Percentiles rank a stretch among this genome's conserved stretches.
Conservation (phyloP, 35 echinoderm and acorn worm species). For the Patiria miniata region DNA sequence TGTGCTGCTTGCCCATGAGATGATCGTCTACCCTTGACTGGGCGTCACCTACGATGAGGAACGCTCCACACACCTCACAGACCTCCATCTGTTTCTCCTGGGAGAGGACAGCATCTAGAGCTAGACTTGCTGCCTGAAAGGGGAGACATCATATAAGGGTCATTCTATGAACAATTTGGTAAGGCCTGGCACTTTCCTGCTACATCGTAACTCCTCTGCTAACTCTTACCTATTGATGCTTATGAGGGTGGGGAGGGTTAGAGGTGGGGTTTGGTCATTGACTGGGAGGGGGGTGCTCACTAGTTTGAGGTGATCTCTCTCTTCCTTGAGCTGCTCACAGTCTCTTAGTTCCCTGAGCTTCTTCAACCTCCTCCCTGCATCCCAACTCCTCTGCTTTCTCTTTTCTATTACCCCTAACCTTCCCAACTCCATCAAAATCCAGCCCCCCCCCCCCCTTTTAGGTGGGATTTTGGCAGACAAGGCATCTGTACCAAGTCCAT, state of each 20-base stretch:
- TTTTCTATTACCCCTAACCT: too few relatives aligned
- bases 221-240: background rate
- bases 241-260: background rate
- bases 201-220: background rate
- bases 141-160: too few relatives aligned
- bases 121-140: constrained; percentile 56
- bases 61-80: constrained; percentile 94
- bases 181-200: background rate
- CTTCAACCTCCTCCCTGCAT: constrained; percentile 30
- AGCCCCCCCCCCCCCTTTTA: too few relatives aligned
- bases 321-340: constrained; percentile 78
- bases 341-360: constrained; percentile 89
- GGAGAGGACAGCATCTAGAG: constrained; percentile 80
- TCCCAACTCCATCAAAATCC: too few relatives aligned
- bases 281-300: constrained; percentile 34
- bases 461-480: background rate
- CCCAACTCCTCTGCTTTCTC: background rate
- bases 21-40: constrained; percentile 95
- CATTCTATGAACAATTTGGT: background rate
- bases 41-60: constrained; percentile 92
- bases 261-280: background rate
- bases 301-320: constrained; percentile 69
- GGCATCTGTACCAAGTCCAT: too few relatives aligned
- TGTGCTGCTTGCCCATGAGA: constrained; percentile 98
- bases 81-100: constrained; percentile 99